A percentile compares a stretch with the other conserved stretches of the same genome.
phyloP scores from a whole-genome alignment of 2,113 vertebrate species.

The Podilymbus podiceps region DNA sequence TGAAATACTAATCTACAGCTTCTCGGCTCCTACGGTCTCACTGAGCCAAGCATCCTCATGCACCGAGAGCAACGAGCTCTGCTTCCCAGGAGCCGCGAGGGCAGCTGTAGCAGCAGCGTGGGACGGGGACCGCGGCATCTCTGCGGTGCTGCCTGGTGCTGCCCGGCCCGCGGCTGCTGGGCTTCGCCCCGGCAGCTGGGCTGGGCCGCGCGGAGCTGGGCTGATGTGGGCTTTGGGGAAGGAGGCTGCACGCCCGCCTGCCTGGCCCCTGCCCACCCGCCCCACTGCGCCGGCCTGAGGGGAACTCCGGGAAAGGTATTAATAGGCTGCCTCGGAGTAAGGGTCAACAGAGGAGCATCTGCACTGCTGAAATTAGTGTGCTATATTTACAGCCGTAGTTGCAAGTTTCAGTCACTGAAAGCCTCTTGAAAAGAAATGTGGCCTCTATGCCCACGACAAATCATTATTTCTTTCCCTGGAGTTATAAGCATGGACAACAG shows the following conservation, averaged over 20 bases:
- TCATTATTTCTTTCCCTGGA: constrained; percentile 9
- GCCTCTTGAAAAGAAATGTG: background rate
- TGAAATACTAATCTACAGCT: background rate
- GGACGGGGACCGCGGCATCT: background rate
- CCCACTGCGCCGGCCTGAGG: background rate
- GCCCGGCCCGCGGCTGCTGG: rapidly evolving
- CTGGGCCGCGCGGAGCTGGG: background rate
- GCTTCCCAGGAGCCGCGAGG: background rate
- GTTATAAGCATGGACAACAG: background rate
- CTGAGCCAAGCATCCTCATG: background rate
- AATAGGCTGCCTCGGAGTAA: background rate
- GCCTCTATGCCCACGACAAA: background rate
- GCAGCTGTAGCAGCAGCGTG: background rate
- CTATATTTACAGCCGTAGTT: constrained; percentile 6
- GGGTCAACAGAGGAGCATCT: background rate
- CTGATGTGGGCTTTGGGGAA: background rate
- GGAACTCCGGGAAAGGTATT: background rate
- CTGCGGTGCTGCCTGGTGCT: background rate
- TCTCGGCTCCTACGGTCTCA: background rate
- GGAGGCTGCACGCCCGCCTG: background rate
- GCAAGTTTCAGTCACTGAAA: background rate
- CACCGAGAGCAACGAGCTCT: background rate
- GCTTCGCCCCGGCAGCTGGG: background rate
- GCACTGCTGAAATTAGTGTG: background rate
- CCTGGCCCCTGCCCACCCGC: background rate